These are phyloP conservation scores for Zaprionus inermis DNA, from an alignment of 1,140 invertebrate genomes.

Conservation along the genomic window DNA sequence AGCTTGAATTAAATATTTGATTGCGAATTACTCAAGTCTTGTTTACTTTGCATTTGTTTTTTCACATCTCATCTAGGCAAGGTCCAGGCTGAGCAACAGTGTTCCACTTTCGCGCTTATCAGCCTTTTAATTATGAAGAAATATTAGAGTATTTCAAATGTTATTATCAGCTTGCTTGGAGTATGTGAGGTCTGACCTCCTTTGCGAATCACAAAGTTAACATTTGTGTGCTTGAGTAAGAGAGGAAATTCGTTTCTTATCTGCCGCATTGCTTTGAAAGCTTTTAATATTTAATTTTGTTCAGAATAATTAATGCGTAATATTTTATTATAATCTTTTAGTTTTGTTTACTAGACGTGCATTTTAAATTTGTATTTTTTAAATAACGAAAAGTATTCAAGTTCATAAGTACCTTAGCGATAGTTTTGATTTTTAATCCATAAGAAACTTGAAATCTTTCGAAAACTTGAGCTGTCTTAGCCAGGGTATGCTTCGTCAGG, in stretches of 20 bases:
- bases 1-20: background rate
- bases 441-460: background rate
- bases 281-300: too few species aligned
- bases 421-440: too few species aligned
- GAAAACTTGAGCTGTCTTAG: background rate
- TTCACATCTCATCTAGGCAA: background rate
- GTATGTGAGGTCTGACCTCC: background rate
- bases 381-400: too few species aligned
- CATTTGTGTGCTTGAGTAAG: background rate
- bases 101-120: slow-evolving; percentile 1
- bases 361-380: too few species aligned
- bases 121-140: background rate
- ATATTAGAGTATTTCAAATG: background rate
- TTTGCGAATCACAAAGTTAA: background rate
- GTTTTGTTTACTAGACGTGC: too few species aligned
- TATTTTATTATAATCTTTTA: too few species aligned
- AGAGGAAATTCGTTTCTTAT: background rate
- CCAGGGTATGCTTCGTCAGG: background rate
- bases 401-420: too few species aligned
- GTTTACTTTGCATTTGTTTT: background rate
- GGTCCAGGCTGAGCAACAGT: too few species aligned
- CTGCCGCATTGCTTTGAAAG: background rate
- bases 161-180: background rate
- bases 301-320: too few species aligned
- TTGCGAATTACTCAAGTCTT: background rate